phyloP scores from a whole-genome alignment of 2,888 invertebrate genomes.

The Harmothoe impar region DNA sequence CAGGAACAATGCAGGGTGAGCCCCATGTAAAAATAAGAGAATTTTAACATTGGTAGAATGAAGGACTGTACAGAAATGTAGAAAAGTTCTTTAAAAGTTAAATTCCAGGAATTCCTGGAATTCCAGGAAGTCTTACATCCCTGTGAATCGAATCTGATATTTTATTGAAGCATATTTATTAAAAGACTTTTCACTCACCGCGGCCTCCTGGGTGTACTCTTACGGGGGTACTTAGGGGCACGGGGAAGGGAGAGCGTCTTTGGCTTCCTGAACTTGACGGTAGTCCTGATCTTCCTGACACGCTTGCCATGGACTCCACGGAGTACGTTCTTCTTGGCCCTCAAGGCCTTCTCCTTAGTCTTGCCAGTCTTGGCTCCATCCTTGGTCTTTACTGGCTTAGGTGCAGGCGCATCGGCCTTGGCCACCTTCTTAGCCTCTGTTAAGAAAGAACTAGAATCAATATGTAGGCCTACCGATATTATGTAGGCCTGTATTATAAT shows the following conservation, averaged over 20 bases:
- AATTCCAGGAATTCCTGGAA: too few relatives aligned
- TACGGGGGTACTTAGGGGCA: conserved; percentile 96
- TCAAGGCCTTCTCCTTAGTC: conserved; percentile 87
- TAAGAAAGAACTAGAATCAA: not conserved
- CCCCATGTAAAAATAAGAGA: too few relatives aligned
- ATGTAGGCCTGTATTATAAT: too few relatives aligned
- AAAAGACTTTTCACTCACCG: conserved; percentile 87
- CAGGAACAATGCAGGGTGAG: too few relatives aligned
- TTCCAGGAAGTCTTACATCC: too few relatives aligned
- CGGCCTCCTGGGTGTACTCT: conserved; percentile 95
- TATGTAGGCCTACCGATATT: too few relatives aligned
- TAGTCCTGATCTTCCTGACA: conserved; percentile 94
- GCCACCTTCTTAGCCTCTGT: conserved; percentile 7
- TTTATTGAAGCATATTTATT: too few relatives aligned
- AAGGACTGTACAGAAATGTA: too few relatives aligned
- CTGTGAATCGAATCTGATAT: too few relatives aligned
- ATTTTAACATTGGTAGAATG: too few relatives aligned
- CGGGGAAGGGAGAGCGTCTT: conserved; percentile 95
- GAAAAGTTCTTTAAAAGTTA: too few relatives aligned
- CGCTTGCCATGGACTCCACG: conserved; percentile 95
- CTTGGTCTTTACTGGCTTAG: conserved; percentile 68
- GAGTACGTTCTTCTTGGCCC: conserved; percentile 90
- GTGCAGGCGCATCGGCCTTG: conserved; percentile 67
- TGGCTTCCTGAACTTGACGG: conserved; percentile 97
- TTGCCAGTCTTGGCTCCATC: conserved; percentile 69